A percentile compares a stretch with the other conserved stretches of the same genome.
phyloP scores from a whole-genome alignment of 2,888 invertebrate genomes.

The Synanthedon andrenaeformis region DNA sequence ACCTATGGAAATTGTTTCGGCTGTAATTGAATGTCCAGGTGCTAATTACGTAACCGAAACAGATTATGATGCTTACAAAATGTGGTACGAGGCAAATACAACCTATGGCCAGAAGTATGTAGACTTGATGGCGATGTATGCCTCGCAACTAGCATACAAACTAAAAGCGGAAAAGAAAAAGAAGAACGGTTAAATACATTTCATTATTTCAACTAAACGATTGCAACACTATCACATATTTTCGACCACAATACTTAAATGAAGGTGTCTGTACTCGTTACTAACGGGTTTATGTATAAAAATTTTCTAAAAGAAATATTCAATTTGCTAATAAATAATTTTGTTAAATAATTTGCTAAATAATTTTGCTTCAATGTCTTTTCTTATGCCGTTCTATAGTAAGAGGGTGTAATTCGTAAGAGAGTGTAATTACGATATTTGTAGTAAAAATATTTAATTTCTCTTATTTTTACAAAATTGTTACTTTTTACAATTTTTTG shows the following conservation, averaged over 20 bases:
- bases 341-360: no score
- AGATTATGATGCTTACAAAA: conserved; percentile 53
- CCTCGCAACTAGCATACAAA: conserved; percentile 37
- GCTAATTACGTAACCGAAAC: conserved; percentile 42
- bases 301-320: neutral
- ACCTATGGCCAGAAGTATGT: conserved; percentile 36
- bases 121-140: conserved; percentile 40
- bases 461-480: no score
- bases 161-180: conserved; percentile 47
- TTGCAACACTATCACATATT: no score
- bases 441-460: no score
- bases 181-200: conserved; percentile 14
- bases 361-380: neutral
- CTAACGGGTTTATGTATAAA: no score
- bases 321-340: no score
- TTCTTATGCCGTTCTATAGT: no score
- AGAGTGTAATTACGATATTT: no score
- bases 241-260: no score
- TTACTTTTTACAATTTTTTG: no score
- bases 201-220: neutral
- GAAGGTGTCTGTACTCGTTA: no score
- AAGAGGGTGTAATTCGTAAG: no score
- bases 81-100: conserved; percentile 58
- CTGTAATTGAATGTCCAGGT: conserved; percentile 36
- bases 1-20: conserved; percentile 60